Conservation (phyloP, 2,888 invertebrate species). For the Sminthurinus aureus region DNA sequence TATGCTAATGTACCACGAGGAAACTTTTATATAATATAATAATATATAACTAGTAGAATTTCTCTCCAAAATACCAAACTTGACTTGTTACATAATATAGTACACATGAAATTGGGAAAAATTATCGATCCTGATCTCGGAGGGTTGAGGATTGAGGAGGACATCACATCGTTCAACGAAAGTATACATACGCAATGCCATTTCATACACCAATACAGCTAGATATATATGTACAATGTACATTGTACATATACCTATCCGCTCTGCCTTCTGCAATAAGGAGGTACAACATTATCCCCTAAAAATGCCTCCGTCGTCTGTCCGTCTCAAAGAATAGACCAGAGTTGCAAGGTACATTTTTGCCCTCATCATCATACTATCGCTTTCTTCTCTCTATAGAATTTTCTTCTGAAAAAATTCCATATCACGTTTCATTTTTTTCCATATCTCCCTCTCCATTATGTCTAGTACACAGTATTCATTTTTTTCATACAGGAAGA, state of each 20-base stretch:
- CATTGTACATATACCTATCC: background rate
- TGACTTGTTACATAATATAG: background rate
- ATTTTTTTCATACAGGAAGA: background rate
- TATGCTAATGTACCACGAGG: background rate
- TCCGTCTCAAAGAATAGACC: background rate
- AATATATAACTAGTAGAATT: too few species aligned
- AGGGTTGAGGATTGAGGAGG: constrained; percentile 18
- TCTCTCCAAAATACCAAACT: background rate
- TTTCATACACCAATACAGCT: background rate
- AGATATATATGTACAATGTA: background rate
- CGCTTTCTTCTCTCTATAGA: constrained; percentile 5
- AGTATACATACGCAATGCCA: too few species aligned
- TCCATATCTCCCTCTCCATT: background rate
- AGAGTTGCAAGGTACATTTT: background rate
- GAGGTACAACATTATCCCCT: background rate
- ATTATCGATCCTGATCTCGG: constrained; percentile 21
- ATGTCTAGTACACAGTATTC: background rate
- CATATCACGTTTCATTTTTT: constrained; percentile 7
- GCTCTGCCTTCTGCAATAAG: background rate
- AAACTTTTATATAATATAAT: background rate
- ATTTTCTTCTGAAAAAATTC: constrained; percentile 21
- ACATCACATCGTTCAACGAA: constrained; percentile 9
- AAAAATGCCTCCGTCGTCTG: background rate
- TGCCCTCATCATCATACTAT: constrained; percentile 21
- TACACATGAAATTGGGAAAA: constrained; percentile 7